Base-by-base conservation (phyloP, 2,113 vertebrate genomes). In the Amphiprion percula region DNA sequence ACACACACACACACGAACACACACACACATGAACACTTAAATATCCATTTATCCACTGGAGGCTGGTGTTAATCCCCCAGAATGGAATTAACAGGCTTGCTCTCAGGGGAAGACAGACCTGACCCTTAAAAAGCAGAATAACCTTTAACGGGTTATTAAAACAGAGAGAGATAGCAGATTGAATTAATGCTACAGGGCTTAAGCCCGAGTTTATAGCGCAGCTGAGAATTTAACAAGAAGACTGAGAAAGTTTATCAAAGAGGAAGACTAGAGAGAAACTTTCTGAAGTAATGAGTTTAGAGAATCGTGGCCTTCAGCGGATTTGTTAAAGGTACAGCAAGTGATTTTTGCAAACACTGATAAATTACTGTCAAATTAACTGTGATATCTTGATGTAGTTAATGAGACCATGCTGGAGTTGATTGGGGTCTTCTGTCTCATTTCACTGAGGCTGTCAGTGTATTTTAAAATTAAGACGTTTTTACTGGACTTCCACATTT, bases 131-230 rank as follows among this genome's bases (percentile, higher is more conserved):
- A 86, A 14, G 68, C 58, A 28, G 79, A 88, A 79, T 88, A 90
- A 91, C 90, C 89, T 91, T 88, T 90, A 87, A 82, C 72, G 80
- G 78, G 66, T 88, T 87, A 88, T 89, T 88, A 88, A 90, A 81
- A 75, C 80, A 63, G 58, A 83, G 90, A 28, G 76, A 88, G 90
- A 92, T 91, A 91, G 86, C 79, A 84, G 87, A 90, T 84, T 85
- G 79, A 89, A 86, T 91, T 87, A 91, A 82, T 24, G 81, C 85
- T 47, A 14, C 79, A 26, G 58, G 79, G 61, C 83, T 88, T 85
- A 79, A 84, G 64, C 74, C 77, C 71, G 37, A 75, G 66, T 83
- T 83, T 85, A 76, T 47, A 30, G 44, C 62, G 9, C 11, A 24
- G 72, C 58, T 5, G 19, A 70, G 80, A 77, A 75, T 72, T 74